Evolutionary conservation across 1,140 invertebrate genomes (phyloP).

Genomic region (Parapsyche elsis): DNA sequence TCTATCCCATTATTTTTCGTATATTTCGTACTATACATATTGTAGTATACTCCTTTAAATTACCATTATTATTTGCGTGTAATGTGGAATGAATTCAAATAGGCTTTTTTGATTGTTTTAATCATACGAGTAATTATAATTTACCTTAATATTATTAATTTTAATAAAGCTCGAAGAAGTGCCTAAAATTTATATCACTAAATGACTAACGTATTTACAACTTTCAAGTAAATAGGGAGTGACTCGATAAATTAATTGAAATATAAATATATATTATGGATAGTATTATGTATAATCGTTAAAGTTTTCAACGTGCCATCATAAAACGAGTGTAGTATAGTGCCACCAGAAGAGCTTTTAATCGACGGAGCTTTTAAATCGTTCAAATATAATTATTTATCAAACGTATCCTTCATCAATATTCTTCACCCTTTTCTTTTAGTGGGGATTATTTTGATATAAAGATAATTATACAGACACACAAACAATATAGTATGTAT

Average conservation of each 20-base stretch:
- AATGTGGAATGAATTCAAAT: slow-evolving; percentile 2
- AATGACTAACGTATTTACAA: background rate
- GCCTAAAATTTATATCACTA: background rate
- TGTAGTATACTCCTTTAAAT: background rate
- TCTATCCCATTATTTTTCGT: slow-evolving; percentile 24
- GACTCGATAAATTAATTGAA: slow-evolving; percentile 18
- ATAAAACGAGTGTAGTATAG: slow-evolving; percentile 22
- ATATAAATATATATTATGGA: background rate
- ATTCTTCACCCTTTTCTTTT: background rate
- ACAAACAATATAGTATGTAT: background rate
- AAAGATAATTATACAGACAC: background rate
- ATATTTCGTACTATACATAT: background rate
- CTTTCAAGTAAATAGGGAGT: slow-evolving; percentile 9
- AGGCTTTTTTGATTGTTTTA: background rate
- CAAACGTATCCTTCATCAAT: too few relatives aligned
- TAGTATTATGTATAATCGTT: background rate
- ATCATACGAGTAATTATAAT: background rate
- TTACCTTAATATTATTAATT: background rate
- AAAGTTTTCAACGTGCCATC: slow-evolving; percentile 19
- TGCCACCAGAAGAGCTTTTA: slow-evolving; percentile 1
- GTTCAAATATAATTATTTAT: too few relatives aligned
- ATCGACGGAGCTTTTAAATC: background rate
- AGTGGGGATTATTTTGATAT: background rate
- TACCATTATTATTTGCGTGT: background rate
- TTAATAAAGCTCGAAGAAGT: slow-evolving; percentile 38